Conservation (phyloP, 2,113 vertebrate species). For the Columbina picui region DNA sequence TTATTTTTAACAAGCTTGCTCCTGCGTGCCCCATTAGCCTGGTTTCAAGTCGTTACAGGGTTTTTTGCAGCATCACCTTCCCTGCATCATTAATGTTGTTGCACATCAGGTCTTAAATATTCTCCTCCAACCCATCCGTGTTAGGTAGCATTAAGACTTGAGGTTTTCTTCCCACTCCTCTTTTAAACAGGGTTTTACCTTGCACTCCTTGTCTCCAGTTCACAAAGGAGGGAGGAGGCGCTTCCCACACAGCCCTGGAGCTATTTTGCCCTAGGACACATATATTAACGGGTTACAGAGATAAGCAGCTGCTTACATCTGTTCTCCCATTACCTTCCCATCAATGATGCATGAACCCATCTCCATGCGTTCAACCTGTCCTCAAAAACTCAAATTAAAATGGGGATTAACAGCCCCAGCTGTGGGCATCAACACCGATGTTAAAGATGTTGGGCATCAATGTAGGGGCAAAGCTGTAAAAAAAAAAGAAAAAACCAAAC, state of each 20-base stretch:
- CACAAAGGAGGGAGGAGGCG: neutral
- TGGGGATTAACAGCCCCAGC: neutral
- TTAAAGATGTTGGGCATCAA: accelerated
- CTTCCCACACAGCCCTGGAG: neutral
- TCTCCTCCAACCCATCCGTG: accelerated
- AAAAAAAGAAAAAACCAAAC: too few relatives aligned
- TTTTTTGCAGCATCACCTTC: neutral
- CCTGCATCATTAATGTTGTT: neutral
- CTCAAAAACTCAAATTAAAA: neutral
- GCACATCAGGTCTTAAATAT: neutral
- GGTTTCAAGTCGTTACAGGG: accelerated
- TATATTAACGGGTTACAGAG: constrained; percentile 15
- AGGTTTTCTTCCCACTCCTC: neutral
- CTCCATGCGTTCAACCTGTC: neutral
- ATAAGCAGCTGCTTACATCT: constrained; percentile 15
- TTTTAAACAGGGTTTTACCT: neutral
- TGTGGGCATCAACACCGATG: accelerated
- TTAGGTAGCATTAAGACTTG: neutral
- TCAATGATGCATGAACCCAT: neutral
- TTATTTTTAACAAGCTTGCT: neutral
- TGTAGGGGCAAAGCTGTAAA: neutral
- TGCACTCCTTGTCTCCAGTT: neutral
- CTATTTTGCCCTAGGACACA: neutral
- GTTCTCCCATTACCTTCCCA: neutral
- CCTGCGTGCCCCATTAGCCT: neutral